These are phyloP conservation scores for Neosalanx taihuensis DNA, from an alignment of 2,797 vertebrate species.

Conservation along the genomic window DNA sequence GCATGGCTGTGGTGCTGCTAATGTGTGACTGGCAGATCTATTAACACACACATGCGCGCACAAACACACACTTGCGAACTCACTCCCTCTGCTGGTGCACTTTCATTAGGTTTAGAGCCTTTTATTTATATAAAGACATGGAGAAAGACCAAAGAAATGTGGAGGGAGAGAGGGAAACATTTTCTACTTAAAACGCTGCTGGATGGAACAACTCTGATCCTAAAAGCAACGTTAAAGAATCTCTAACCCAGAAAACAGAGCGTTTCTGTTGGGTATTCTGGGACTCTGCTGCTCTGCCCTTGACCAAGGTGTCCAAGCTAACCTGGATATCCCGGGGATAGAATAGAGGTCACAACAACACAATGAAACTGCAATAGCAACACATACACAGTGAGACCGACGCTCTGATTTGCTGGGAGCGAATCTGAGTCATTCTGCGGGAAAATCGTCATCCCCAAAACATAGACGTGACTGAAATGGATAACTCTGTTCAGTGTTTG, in stretches of 20 bases:
- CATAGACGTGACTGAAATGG: no score
- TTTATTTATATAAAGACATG: no score
- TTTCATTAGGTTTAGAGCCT: no score
- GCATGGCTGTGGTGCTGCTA: neutral
- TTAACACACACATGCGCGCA: neutral
- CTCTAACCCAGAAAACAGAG: neutral
- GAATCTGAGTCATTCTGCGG: no score
- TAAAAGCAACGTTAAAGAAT: no score
- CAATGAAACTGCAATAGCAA: neutral
- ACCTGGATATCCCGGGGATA: conserved; percentile 17
- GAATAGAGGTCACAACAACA: conserved; percentile 7
- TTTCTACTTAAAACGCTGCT: neutral
- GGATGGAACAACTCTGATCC: neutral
- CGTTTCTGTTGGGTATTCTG: conserved; percentile 17
- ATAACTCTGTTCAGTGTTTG: no score
- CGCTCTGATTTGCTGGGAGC: neutral
- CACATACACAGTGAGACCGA: neutral
- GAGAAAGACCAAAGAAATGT: neutral
- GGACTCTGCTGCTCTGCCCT: conserved; percentile 23
- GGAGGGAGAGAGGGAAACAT: no score
- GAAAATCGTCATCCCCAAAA: no score
- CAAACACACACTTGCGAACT: neutral
- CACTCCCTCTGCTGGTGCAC: neutral
- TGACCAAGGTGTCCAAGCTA: conserved; percentile 27
- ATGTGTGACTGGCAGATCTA: neutral